Percentiles rank a stretch among this genome's conserved stretches.
Evolutionary conservation across 2,113 vertebrate genomes (phyloP).

Genomic region (Strigops habroptila): DNA sequence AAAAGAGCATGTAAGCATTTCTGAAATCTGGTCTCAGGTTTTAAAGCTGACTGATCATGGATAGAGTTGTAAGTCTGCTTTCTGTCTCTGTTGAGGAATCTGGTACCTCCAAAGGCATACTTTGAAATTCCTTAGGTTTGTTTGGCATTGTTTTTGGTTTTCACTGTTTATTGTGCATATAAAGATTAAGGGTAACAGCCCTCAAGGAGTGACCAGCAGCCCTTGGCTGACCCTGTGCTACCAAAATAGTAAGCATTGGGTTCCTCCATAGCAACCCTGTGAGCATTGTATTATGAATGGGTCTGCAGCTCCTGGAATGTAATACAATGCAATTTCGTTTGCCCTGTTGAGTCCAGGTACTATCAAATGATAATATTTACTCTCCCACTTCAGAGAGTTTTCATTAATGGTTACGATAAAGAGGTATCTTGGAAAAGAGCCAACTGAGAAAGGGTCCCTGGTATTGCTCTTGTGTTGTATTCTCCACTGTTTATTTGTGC

Average conservation of each 20-base stretch:
- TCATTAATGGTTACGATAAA: conserved; percentile 62
- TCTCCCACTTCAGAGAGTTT: conserved; percentile 74
- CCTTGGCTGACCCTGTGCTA: not conserved
- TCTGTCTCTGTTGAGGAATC: not conserved
- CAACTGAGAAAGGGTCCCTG: not conserved
- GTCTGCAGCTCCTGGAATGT: conserved; percentile 19
- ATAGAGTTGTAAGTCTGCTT: not conserved
- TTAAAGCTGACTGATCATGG: not conserved
- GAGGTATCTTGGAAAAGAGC: conserved; percentile 44
- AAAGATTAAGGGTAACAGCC: not conserved
- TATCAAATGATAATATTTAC: conserved; percentile 78
- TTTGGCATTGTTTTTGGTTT: not conserved
- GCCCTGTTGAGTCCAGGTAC: conserved; percentile 56
- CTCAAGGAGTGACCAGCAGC: not conserved
- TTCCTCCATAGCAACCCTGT: conserved; percentile 62
- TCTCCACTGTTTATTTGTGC: conserved; percentile 29
- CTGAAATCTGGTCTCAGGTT: not conserved
- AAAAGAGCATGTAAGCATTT: not conserved
- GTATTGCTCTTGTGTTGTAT: not conserved
- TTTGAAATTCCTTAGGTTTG: not conserved
- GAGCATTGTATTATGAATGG: not conserved
- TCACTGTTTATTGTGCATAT: not conserved
- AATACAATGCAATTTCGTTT: conserved; percentile 64
- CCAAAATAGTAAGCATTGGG: not conserved
- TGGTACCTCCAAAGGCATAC: not conserved